Evolutionary conservation across 2,888 invertebrate species (phyloP).

Genomic region (Pachydiplax longipennis): DNA sequence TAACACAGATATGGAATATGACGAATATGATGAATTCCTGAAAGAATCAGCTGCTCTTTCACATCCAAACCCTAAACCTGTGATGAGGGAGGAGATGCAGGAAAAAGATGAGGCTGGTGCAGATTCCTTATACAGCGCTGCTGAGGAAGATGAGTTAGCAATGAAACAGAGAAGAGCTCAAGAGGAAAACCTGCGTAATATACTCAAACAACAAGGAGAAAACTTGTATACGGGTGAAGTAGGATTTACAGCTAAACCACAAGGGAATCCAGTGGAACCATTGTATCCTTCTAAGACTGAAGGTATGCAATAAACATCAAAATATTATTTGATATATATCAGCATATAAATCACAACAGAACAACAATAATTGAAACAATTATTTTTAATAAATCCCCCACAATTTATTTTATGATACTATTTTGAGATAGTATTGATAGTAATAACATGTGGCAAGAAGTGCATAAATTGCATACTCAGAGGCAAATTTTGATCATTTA

Average conservation of each 20-base stretch:
- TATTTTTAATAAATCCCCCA: too few species aligned
- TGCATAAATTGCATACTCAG: too few species aligned
- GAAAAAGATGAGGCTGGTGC: slow-evolving; percentile 21
- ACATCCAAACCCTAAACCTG: slow-evolving; percentile 17
- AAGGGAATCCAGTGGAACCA: background rate
- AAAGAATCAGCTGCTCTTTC: slow-evolving; percentile 14
- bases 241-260: background rate
- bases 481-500: too few species aligned
- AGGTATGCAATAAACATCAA: background rate
- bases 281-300: background rate
- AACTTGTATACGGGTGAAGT: background rate
- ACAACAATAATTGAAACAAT: too few species aligned
- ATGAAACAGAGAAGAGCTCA: slow-evolving; percentile 3
- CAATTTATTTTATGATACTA: too few species aligned
- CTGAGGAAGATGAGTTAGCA: slow-evolving; percentile 16
- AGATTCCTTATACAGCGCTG: background rate
- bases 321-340: too few species aligned
- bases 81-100: slow-evolving; percentile 25
- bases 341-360: too few species aligned
- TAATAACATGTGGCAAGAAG: too few species aligned
- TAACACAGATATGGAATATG: background rate
- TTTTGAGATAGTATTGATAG: too few species aligned
- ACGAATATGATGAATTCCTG: slow-evolving; percentile 5
- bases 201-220: background rate
- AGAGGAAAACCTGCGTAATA: background rate